Base-by-base conservation (phyloP, 2,113 vertebrate species). In the Vulpes lagopus region DNA sequence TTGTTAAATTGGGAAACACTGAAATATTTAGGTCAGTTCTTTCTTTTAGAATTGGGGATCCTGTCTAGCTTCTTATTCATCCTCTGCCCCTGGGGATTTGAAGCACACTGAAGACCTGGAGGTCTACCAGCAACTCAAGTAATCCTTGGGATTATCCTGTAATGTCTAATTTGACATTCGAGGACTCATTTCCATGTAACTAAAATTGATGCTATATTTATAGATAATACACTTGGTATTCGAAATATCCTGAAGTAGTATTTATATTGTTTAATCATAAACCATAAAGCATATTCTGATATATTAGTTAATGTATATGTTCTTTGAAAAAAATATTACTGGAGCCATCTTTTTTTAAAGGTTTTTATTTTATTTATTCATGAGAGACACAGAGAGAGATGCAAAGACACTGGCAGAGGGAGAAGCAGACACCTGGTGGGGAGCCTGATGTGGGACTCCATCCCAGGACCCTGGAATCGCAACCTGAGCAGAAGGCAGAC, bases 221-320 rank as follows among this genome's bases (percentile, higher is more conserved):
- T 65, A 20, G 8, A 65, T 71, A 38, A 89, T 60, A 51, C 53
- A 78, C 11, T 51, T 94, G 32, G 8, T 32, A 65, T 84, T 79
- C 49, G 71, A 95, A 94, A 94, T 76, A 85, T 57, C 53, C 74
- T 78, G 25, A 83, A 38, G 57, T 78, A 32, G 14, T 38, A 81
- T 89, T 93, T 84, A 64, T 30, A 86, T 69, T 89, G 62, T 74
- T 73, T 97, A 78, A 17, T 78, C 81, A 65, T 78, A 89, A 62
- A 73, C 22, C n/a, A 59, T 49, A 64, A 89, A 55, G 8, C 65
- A 0, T 53, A 65, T 11, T 64, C 32, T 91, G 15, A 71, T 60
- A 73, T 65, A 43, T 78, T 57, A 82, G 27, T 35, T 74, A 94
- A 69, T 12, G 27, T 78, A 27, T 62, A 73, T 55, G 2, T 64